These are phyloP conservation scores for Pardalotus punctatus DNA, from an alignment of 2,113 vertebrate species.

Conservation along the genomic window DNA sequence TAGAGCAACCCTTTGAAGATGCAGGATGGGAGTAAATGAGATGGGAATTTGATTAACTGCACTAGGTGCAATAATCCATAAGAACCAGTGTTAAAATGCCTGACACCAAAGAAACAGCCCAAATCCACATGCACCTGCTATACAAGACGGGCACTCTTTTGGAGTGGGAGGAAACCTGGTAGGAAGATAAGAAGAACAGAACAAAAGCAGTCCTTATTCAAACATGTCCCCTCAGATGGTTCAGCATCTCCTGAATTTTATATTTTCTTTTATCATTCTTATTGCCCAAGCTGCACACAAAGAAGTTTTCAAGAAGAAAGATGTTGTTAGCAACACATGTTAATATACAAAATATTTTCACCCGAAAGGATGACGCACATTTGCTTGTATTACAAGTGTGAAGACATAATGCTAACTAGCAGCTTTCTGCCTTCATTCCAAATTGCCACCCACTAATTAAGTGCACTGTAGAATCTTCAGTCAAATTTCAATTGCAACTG, in stretches of 20 bases:
- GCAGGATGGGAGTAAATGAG: not conserved
- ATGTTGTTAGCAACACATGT: not conserved
- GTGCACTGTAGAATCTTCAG: conserved; percentile 2
- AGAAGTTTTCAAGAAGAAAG: not conserved
- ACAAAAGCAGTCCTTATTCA: not conserved
- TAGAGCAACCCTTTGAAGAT: not conserved
- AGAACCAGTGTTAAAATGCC: not conserved
- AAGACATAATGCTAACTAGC: conserved; percentile 20
- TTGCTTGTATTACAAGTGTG: not conserved
- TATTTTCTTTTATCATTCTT: not conserved
- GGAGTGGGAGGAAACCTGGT: not conserved
- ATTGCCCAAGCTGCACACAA: not conserved
- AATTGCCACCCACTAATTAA: conserved; percentile 33
- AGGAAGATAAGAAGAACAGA: not conserved
- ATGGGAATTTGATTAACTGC: not conserved
- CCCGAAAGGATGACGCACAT: not conserved
- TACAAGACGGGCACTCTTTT: not conserved
- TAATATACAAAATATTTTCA: conserved; percentile 7
- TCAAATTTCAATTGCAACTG: conserved; percentile 2
- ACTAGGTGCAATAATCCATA: not conserved
- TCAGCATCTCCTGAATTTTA: not conserved
- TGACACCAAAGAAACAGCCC: not conserved
- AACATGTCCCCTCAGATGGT: not conserved
- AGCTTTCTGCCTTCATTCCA: not conserved
- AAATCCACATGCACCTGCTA: conserved; percentile 23